Percentiles rank a stretch among this genome's conserved stretches.
phyloP scores from a whole-genome alignment of 2,113 vertebrate species.

The Thermophis baileyi region DNA sequence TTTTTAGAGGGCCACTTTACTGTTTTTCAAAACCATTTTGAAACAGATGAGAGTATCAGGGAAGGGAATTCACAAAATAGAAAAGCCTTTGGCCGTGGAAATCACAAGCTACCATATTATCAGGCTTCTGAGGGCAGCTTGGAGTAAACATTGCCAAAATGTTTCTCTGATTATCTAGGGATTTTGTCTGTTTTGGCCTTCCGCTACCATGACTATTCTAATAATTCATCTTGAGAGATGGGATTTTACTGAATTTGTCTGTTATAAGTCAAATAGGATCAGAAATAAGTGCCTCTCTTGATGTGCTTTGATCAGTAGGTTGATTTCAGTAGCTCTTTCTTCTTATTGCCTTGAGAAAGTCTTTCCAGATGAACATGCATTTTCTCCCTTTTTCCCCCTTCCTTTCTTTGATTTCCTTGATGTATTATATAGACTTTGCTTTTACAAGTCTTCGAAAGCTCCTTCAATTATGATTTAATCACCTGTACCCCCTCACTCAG shows the following conservation, averaged over 20 bases:
- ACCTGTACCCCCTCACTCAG: background rate
- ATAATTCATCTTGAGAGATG: background rate
- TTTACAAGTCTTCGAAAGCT: background rate
- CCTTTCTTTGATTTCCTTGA: background rate
- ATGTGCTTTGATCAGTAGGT: background rate
- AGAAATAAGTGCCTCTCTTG: background rate
- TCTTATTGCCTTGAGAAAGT: background rate
- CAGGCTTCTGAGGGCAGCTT: constrained; percentile 15
- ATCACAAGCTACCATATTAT: constrained; percentile 21
- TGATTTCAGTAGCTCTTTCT: background rate
- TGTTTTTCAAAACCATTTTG: constrained; percentile 48
- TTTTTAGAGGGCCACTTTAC: constrained; percentile 61
- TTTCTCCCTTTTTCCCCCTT: background rate
- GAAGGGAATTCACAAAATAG: constrained; percentile 38
- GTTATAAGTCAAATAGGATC: constrained; percentile 27
- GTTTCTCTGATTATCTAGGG: background rate
- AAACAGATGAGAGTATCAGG: constrained; percentile 37
- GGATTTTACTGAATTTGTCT: constrained; percentile 24
- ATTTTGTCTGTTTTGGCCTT: background rate
- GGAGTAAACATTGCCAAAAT: constrained; percentile 17
- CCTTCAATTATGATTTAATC: background rate
- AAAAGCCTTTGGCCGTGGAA: constrained; percentile 42
- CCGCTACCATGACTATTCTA: constrained; percentile 24
- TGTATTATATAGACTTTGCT: background rate
- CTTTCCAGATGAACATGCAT: background rate